These are phyloP conservation scores for Xenopus petersii DNA, from an alignment of 2,797 vertebrate species.

Conservation along the genomic window DNA sequence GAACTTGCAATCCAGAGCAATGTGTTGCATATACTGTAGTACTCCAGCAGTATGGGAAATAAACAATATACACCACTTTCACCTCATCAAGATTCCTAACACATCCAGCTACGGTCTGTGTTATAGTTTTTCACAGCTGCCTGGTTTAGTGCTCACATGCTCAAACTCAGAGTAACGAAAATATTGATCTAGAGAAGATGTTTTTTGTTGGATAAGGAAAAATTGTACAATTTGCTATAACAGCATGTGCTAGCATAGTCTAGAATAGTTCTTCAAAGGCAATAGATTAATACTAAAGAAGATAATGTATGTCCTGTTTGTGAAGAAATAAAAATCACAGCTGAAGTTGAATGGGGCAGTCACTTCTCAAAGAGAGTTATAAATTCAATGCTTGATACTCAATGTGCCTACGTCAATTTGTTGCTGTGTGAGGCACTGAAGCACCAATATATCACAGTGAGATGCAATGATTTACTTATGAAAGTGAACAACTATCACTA, in stretches of 20 bases:
- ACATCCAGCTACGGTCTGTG: constrained; percentile 67
- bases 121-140: constrained; percentile 68
- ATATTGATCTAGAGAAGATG: constrained; percentile 65
- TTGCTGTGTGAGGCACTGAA: too few species aligned
- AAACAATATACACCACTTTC: background rate
- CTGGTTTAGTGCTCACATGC: constrained; percentile 63
- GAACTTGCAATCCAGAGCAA: background rate
- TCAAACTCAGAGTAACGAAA: constrained; percentile 63
- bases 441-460: too few species aligned
- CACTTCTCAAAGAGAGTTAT: background rate
- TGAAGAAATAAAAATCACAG: constrained; percentile 1
- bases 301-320: constrained; percentile 14
- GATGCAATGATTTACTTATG: too few species aligned
- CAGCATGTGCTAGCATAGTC: constrained; percentile 54
- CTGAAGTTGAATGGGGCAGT: background rate
- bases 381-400: background rate
- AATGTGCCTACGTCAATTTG: background rate
- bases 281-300: constrained; percentile 45
- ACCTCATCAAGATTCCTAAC: constrained; percentile 65
- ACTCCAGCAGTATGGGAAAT: constrained; percentile 24
- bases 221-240: constrained; percentile 55
- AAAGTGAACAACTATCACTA: too few species aligned
- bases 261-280: constrained; percentile 47
- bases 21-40: constrained; percentile 9
- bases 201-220: constrained; percentile 59